Evolutionary conservation across 2,888 invertebrate genomes (phyloP).

Genomic region (Oscheius sp.): DNA sequence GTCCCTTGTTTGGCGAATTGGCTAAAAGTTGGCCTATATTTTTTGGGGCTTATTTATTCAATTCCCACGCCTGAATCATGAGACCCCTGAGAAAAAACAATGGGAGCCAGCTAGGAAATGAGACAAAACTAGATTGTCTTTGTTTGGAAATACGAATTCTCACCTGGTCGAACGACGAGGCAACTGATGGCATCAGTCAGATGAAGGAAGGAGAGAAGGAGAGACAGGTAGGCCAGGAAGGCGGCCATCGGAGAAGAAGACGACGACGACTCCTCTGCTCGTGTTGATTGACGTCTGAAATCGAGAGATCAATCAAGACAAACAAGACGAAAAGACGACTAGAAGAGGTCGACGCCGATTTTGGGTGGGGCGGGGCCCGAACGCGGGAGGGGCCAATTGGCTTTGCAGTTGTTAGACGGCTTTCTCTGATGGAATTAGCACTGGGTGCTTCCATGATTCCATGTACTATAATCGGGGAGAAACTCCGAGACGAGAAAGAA

Average conservation of each 20-base stretch:
- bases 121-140: background rate
- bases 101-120: background rate
- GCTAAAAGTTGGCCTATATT: too few relatives aligned
- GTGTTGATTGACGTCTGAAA: background rate
- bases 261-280: too few relatives aligned
- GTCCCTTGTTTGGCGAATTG: too few relatives aligned
- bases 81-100: too few relatives aligned
- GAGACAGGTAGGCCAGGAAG: background rate
- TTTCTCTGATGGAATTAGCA: conserved; percentile 30
- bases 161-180: conserved; percentile 19
- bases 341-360: background rate
- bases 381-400: conserved; percentile 23
- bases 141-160: background rate
- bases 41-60: too few relatives aligned
- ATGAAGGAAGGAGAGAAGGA: background rate
- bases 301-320: background rate
- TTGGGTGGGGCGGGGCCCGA: conserved; percentile 12
- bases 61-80: too few relatives aligned
- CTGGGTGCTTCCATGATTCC: conserved; percentile 12
- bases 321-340: conserved; percentile 8
- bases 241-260: conserved; percentile 3
- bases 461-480: background rate
- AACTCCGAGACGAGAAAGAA: background rate
- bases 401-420: conserved; percentile 33
- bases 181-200: conserved; percentile 3